Conservation (phyloP, 2,888 invertebrate genomes). For the Odontocolon sp. region DNA sequence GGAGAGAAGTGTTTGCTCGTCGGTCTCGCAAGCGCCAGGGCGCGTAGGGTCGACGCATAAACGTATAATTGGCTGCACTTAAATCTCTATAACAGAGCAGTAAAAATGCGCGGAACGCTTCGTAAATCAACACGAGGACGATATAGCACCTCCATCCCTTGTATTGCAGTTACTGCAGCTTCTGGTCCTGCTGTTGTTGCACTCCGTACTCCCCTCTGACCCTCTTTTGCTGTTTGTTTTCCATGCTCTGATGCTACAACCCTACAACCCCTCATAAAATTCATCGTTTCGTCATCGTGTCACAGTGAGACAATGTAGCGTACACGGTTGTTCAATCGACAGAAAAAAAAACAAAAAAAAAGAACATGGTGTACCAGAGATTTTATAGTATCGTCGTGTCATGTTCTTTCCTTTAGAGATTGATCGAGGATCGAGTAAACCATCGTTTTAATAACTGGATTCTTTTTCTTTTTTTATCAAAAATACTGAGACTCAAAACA, state of each 20-base stretch:
- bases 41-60: constrained; percentile 71
- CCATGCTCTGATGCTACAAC: constrained; percentile 24
- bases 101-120: constrained; percentile 77
- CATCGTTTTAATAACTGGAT: not conserved
- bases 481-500: constrained; percentile 25
- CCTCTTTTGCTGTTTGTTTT: constrained; percentile 29
- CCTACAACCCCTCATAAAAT: constrained; percentile 43
- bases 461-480: not conserved
- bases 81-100: constrained; percentile 79
- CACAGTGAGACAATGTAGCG: not conserved
- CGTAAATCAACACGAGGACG: constrained; percentile 79
- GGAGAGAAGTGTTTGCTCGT: constrained; percentile 42
- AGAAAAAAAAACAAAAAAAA: not conserved
- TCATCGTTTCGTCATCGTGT: constrained; percentile 7
- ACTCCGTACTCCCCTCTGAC: constrained; percentile 13
- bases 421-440: not conserved
- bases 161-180: constrained; percentile 35
- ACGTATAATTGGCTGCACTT: constrained; percentile 80
- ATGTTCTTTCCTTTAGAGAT: not conserved
- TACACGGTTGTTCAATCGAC: not conserved
- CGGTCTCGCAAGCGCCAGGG: constrained; percentile 57
- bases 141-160: constrained; percentile 70
- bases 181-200: constrained; percentile 37
- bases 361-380: not conserved
- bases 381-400: too few species aligned